Percentiles rank a stretch among this genome's conserved stretches.
phyloP scores from a whole-genome alignment of 1,140 invertebrate species.

The Ditylenchus dipsaci region DNA sequence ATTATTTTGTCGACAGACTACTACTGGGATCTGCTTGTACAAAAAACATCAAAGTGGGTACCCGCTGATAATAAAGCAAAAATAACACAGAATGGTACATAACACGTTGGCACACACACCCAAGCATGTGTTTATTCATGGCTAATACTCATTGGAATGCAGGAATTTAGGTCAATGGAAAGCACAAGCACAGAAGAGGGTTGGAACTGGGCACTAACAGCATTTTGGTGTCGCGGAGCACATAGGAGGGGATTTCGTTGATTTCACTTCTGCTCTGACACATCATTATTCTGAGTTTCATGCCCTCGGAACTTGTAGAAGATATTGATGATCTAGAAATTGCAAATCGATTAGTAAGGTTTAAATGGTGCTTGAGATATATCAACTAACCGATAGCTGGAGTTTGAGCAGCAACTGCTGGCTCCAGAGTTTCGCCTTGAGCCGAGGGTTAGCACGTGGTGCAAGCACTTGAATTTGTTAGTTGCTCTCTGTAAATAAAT shows the following conservation, averaged over 20 bases:
- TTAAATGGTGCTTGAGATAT: neutral
- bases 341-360: neutral
- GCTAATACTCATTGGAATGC: neutral
- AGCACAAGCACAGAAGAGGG: conserved; percentile 41
- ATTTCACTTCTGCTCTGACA: conserved; percentile 46
- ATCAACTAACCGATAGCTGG: conserved; percentile 19
- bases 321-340: conserved; percentile 11
- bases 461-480: conserved; percentile 47
- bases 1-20: too few species aligned
- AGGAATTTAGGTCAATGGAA: conserved; percentile 33
- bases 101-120: too few species aligned
- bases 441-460: conserved; percentile 44
- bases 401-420: conserved; percentile 19
- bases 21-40: too few species aligned
- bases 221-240: conserved; percentile 36
- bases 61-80: too few species aligned
- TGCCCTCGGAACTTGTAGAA: conserved; percentile 29
- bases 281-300: conserved; percentile 48
- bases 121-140: neutral
- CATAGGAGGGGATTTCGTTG: conserved; percentile 39
- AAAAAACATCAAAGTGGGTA: too few species aligned
- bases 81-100: too few species aligned
- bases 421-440: conserved; percentile 16
- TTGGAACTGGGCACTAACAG: conserved; percentile 38
- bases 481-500: conserved; percentile 31